Evolutionary conservation across 2,113 vertebrate species (phyloP), one percentile per base, ranked within the genome.

Genomic region (Lethenteron reissneri): DNA sequence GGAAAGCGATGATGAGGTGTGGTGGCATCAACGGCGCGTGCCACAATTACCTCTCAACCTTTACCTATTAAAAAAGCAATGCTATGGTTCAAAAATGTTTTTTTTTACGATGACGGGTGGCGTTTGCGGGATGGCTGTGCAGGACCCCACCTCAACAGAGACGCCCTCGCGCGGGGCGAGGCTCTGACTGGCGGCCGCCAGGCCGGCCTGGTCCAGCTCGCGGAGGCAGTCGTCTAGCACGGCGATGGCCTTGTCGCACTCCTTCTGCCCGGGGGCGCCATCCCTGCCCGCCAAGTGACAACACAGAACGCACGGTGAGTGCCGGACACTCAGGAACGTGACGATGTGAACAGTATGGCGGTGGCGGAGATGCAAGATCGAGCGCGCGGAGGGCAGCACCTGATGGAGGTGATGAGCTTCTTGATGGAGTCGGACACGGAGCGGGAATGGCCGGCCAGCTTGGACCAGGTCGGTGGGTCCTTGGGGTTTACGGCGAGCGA

Each of bases 371-470:
- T 41, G 41, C 41, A 1, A 41, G 1, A 41, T 41, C 41, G 41
- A 41, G 41, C 41, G 1, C 41, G 41, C 41, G 41, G 41, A 41
- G 41, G 41, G 41, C 41, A 41, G 41, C 41, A 95, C 92, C 92
- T 94, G 90, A 96, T 94, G 79, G 88, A 92, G 72, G 92, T 95
- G 72, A 97, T 97, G 9, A 97, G 85, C 70, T 92, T 96, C 85
- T 97, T 97, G 80, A 97, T 97, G 75, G 92, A 97, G 75, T 97
- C 92, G 0, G 92, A 96, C 75, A 97, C 88, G 0, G 90, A 96
- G n/a, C 90, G 86, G 0, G 92, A 96, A 78, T 96, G 92, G 58
- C 91, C 82, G 0, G 92, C 92, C 58, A 97, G 81, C 73, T 95
- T 88, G 0, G 90, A 96, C 92, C 92, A 97, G 78, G 88, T 88